These are phyloP conservation scores for Vesta saturnalis DNA, from an alignment of 2,888 invertebrate genomes.

Conservation along the genomic window DNA sequence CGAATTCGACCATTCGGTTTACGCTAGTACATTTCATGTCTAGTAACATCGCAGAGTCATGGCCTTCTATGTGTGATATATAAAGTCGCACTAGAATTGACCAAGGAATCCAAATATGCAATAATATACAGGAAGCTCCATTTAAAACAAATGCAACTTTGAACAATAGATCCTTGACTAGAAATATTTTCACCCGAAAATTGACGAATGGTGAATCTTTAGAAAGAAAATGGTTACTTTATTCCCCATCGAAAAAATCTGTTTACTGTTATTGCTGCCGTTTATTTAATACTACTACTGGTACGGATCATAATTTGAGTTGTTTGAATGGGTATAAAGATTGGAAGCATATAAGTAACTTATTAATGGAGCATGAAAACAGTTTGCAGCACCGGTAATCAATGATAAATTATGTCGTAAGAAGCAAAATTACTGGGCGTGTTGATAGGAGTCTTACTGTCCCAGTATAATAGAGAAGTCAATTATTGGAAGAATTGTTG, in stretches of 20 bases:
- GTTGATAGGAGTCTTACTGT: not conserved
- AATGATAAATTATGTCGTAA: not conserved
- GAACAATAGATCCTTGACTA: slow-evolving; percentile 1
- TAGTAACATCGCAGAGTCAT: too few relatives aligned
- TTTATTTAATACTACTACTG: not conserved
- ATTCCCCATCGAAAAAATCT: not conserved
- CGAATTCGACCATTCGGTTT: too few relatives aligned
- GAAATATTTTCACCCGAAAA: not conserved
- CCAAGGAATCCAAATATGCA: too few relatives aligned
- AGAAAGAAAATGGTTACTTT: not conserved
- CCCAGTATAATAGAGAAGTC: not conserved
- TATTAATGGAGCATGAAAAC: not conserved
- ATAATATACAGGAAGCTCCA: too few relatives aligned
- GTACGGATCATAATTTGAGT: not conserved
- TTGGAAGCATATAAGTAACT: too few relatives aligned
- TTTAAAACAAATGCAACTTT: too few relatives aligned
- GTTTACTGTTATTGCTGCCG: not conserved
- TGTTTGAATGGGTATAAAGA: not conserved
- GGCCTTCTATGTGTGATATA: too few relatives aligned
- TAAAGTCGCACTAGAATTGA: too few relatives aligned
- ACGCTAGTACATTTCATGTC: too few relatives aligned
- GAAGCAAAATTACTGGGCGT: not conserved
- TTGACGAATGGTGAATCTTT: not conserved
- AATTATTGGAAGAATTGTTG: not conserved
- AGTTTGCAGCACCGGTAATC: not conserved